phyloP scores from a whole-genome alignment of 1,140 invertebrate species.

The Lasioglossum albipes region DNA sequence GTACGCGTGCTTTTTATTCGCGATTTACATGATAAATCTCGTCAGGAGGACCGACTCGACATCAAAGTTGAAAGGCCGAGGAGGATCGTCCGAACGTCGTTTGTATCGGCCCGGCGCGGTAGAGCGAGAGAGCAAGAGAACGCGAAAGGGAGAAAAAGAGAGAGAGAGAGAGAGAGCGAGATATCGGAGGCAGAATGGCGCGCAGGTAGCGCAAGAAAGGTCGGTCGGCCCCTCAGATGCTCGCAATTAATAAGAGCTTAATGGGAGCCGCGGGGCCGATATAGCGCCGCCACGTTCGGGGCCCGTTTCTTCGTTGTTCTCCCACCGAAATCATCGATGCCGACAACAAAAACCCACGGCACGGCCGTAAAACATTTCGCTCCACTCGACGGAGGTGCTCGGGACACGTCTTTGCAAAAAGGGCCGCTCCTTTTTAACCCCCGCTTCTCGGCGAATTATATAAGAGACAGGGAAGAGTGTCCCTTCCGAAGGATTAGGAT shows the following conservation, averaged over 20 bases:
- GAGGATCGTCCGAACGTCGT: slow-evolving; percentile 30
- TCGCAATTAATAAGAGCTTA: slow-evolving; percentile 80
- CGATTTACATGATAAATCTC: slow-evolving; percentile 49
- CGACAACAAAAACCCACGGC: slow-evolving; percentile 57
- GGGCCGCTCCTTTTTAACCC: slow-evolving; percentile 36
- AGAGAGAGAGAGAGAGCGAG: neutral
- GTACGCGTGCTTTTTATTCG: slow-evolving; percentile 35
- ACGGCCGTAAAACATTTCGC: slow-evolving; percentile 60
- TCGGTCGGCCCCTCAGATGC: slow-evolving; percentile 76
- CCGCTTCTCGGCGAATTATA: slow-evolving; percentile 44
- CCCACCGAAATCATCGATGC: slow-evolving; percentile 60
- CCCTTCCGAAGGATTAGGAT: neutral
- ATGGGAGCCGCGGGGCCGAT: slow-evolving; percentile 74
- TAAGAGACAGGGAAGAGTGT: slow-evolving; percentile 29
- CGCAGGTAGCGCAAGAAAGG: slow-evolving; percentile 76
- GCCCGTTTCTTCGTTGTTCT: slow-evolving; percentile 47
- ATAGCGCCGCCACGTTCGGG: slow-evolving; percentile 58
- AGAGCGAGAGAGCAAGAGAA: too few relatives aligned
- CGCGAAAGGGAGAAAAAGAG: too few relatives aligned
- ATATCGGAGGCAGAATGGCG: slow-evolving; percentile 71
- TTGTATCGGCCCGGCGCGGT: slow-evolving; percentile 33
- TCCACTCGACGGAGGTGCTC: slow-evolving; percentile 36
- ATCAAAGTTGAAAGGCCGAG: slow-evolving; percentile 47
- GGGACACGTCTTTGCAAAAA: slow-evolving; percentile 39
- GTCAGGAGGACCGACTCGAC: slow-evolving; percentile 36